Conservation (phyloP, 2,888 invertebrate species). For the Pelosia muscerda region DNA sequence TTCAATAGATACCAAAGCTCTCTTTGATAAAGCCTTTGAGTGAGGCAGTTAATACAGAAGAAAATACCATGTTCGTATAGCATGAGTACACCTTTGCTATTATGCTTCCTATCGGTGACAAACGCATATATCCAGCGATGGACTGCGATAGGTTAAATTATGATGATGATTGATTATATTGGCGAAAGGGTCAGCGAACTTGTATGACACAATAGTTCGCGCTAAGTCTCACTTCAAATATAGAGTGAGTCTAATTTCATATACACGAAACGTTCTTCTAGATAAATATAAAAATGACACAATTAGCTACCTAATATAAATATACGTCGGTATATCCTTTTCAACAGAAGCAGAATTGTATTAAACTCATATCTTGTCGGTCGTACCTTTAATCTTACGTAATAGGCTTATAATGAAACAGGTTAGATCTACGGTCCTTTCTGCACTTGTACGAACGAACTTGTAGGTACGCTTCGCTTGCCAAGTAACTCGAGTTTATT, state of each 20-base stretch:
- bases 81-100: no score
- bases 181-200: neutral
- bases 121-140: no score
- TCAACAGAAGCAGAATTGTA: neutral
- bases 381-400: neutral
- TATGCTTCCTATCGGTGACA: no score
- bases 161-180: no score
- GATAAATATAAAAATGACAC: neutral
- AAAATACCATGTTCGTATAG: no score
- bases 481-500: neutral
- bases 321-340: neutral
- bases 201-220: neutral
- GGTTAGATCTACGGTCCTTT: neutral
- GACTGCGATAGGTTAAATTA: no score
- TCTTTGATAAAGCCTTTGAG: neutral
- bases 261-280: no score
- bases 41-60: neutral
- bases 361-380: neutral
- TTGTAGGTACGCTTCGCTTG: neutral
- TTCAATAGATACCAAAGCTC: neutral
- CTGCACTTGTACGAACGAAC: neutral
- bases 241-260: no score
- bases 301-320: neutral
- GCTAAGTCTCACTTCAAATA: no score
- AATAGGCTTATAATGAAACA: slow-evolving; percentile 2